Base-by-base conservation (phyloP, 2,797 vertebrate species). In the Silurus aristotelis region DNA sequence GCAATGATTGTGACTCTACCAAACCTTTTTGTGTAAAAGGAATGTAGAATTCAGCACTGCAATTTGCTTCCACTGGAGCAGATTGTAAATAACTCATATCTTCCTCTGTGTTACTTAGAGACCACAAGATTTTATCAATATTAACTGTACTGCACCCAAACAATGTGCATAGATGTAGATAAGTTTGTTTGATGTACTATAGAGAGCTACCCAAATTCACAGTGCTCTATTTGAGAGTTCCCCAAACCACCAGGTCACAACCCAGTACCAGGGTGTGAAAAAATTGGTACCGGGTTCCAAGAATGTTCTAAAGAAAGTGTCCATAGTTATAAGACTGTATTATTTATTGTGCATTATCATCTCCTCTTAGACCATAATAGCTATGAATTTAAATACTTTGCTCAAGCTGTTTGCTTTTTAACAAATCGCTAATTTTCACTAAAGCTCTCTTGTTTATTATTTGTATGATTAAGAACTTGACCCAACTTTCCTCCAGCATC, bases 401-500 rank as follows among this genome's bases (percentile, higher is more conserved):
- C 84, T 80, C 58, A 81, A 86, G 70, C 67, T 86, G 73, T 77
- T 91, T 27, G 83, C 70, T 86, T 52, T 7, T 86, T 12, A 90
- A 89, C 80, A 22, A 60, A 3, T 79, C 76, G 78, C 80, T 88
- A 31, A 81, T 92, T 79, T 83, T 87, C 0, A 48, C 86, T 80
- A 73, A 38, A 70, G 22, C 83, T 27, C 19, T 90, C 5, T 56
- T 88, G 55, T 46, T 90, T 63, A 14, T 90, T 60, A 61, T 87
- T 58, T 75, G 84, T 67, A 22, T 86, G 14, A 71, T 82, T 48
- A 84, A 58, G 79, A 85, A 87, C 83, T 61, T 83, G 82, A 10
- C 60, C 67, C 14, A 89, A 91, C 25, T 85, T 87, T 84, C 89
- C 89, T 80, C 90, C 88, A 81, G 90, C 88, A 86, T 89, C 88